phyloP scores from a whole-genome alignment of 2,888 invertebrate species.

The Odontocolon sp. region DNA sequence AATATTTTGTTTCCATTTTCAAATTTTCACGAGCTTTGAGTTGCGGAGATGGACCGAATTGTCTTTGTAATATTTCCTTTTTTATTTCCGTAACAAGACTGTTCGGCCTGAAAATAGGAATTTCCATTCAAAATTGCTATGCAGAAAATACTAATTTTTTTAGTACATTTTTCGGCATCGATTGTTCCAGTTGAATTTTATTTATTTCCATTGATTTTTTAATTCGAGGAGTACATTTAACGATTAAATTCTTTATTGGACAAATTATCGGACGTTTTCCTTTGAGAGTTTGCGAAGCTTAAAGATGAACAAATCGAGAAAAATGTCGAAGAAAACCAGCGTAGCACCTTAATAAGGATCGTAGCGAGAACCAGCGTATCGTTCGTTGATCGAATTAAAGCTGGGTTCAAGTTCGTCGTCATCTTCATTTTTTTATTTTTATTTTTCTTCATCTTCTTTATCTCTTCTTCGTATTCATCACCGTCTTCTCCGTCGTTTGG shows the following conservation, averaged over 20 bases:
- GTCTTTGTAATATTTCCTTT: no score
- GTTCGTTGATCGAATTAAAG: constrained; percentile 61
- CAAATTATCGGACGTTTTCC: constrained; percentile 14
- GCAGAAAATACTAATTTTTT: neutral
- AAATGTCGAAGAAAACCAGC: neutral
- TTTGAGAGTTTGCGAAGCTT: neutral
- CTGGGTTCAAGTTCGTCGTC: constrained; percentile 72
- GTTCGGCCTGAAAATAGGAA: no score
- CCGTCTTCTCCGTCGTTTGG: constrained; percentile 47
- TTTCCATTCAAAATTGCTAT: no score
- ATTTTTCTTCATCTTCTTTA: neutral
- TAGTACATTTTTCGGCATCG: neutral
- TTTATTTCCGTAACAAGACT: no score
- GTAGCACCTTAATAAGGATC: constrained; percentile 29
- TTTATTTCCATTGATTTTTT: neutral
- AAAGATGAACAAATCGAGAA: neutral
- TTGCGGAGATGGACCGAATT: no score
- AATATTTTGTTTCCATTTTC: no score
- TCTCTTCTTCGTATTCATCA: constrained; percentile 24
- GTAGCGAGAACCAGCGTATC: constrained; percentile 24
- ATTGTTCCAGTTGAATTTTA: neutral
- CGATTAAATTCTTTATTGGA: constrained; percentile 32
- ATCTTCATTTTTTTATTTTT: neutral
- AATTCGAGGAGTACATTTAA: no score
- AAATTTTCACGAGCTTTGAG: no score